These are phyloP conservation scores for Scomber japonicus DNA, from an alignment of 2,113 vertebrate genomes.

Conservation along the genomic window DNA sequence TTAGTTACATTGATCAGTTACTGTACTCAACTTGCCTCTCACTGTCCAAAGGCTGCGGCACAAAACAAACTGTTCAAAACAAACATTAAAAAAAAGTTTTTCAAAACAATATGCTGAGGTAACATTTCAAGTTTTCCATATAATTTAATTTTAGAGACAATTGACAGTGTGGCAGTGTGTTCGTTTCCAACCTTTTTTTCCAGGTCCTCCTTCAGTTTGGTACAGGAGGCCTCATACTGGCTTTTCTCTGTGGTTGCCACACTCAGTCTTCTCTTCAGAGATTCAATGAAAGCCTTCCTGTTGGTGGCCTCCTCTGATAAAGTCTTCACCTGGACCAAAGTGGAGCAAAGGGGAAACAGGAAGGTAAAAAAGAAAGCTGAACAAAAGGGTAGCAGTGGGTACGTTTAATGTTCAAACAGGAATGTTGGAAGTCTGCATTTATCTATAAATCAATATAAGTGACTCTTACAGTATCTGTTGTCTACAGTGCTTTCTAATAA, in stretches of 20 bases:
- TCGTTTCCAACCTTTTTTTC: slow-evolving; percentile 88
- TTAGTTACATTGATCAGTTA: neutral
- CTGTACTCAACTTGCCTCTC: neutral
- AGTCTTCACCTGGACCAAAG: slow-evolving; percentile 84
- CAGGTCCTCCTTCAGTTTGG: slow-evolving; percentile 87
- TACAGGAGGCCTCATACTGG: slow-evolving; percentile 87
- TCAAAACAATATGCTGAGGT: neutral
- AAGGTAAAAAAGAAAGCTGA: neutral
- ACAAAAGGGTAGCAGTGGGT: neutral
- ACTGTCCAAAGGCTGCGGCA: neutral
- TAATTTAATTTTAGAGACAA: neutral
- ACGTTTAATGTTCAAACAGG: neutral
- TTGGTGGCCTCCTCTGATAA: slow-evolving; percentile 90
- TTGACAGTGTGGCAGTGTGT: neutral
- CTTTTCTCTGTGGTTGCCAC: slow-evolving; percentile 88
- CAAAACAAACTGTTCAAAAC: neutral
- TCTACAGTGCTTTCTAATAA: too few relatives aligned
- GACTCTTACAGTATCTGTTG: too few relatives aligned
- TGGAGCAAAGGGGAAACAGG: neutral
- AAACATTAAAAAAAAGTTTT: neutral
- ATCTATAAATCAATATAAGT: too few relatives aligned
- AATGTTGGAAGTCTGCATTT: too few relatives aligned
- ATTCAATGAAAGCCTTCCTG: slow-evolving; percentile 89
- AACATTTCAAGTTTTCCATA: neutral
- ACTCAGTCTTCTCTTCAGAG: slow-evolving; percentile 90